Evolutionary conservation across 2,797 vertebrate genomes (phyloP), one percentile per base, ranked within the genome.

Genomic region (Prunella strophiata): DNA sequence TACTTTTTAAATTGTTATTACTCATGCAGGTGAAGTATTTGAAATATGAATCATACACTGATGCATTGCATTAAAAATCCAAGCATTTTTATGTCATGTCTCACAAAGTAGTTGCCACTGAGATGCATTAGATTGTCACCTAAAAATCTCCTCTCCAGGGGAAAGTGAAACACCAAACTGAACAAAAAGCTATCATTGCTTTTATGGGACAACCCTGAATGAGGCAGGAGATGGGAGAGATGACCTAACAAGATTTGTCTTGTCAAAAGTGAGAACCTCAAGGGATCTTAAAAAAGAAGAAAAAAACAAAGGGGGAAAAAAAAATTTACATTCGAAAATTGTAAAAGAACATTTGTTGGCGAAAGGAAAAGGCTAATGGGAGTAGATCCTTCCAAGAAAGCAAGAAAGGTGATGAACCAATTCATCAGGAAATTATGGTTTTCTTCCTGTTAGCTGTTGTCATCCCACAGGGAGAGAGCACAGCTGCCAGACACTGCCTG

Each of bases 11-110:
- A 72, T 93, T 78, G 34, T 32, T 88, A 84, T 90, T 90, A 90
- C 58, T 96, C 85, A 94, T 77, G 66, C 36, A 89, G 45, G 74
- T 81, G 45, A 94, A 55, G 63, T 43, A 42, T 79, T 91, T 92
- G 66, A 85, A 83, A 68, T 71, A 76, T 96, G 91, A 92, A 65
- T 93, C 91, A 91, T 52, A 91, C 48, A 14, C 36, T 93, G 76
- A 87, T 67, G 59, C 11, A 75, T 13, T 36, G 47, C 63, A 82
- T 87, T 51, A 42, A 75, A 85, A 84, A 86, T 36, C 38, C 32
- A 85, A 51, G 29, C 47, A 79, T 61, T 88, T 77, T 32, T 63
- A 16, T 18, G 32, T 38, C 70, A 42, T 0, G 0, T 65, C 82
- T 68, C 54, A 38, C 45, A 22, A 61, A 93, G 66, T 5, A 94